These are phyloP conservation scores for Cyclophora albipunctata DNA, from an alignment of 2,888 invertebrate species.

Conservation along the genomic window DNA sequence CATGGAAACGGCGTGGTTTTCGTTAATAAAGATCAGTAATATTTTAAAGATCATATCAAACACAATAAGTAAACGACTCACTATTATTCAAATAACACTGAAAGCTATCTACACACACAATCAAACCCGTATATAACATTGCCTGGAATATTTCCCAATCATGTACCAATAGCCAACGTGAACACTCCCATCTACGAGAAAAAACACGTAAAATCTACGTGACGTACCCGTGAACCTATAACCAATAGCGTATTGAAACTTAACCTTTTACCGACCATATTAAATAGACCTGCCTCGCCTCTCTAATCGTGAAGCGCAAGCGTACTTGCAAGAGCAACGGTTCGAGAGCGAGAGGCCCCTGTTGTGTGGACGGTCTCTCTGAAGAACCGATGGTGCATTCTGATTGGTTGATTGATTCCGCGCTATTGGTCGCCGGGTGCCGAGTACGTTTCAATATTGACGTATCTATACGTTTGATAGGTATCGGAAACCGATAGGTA, in stretches of 20 bases:
- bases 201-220: constrained; percentile 65
- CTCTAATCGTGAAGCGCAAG: constrained; percentile 8
- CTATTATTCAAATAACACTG: too few species aligned
- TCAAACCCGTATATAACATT: too few species aligned
- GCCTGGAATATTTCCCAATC: constrained; percentile 1
- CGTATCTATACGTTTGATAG: constrained; percentile 45
- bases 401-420: constrained; percentile 77
- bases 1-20: too few species aligned
- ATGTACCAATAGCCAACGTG: constrained; percentile 33
- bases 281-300: constrained; percentile 26
- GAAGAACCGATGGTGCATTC: constrained; percentile 47
- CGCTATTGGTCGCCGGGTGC: constrained; percentile 66
- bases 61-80: too few species aligned
- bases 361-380: constrained; percentile 31
- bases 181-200: constrained; percentile 41
- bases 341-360: constrained; percentile 22
- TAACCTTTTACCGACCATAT: constrained; percentile 27
- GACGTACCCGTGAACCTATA: constrained; percentile 50
- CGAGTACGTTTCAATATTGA: constrained; percentile 35
- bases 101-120: too few species aligned
- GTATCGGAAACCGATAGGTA: constrained; percentile 9
- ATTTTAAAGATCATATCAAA: too few species aligned
- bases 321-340: constrained; percentile 8
- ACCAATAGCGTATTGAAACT: constrained; percentile 70
- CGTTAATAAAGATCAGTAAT: too few species aligned